Evolutionary conservation across 30 jellyfish, hydroid and myxozoan genomes (phyloP), one percentile per base, ranked within the genome.

Genomic region (Hydra vulgaris): DNA sequence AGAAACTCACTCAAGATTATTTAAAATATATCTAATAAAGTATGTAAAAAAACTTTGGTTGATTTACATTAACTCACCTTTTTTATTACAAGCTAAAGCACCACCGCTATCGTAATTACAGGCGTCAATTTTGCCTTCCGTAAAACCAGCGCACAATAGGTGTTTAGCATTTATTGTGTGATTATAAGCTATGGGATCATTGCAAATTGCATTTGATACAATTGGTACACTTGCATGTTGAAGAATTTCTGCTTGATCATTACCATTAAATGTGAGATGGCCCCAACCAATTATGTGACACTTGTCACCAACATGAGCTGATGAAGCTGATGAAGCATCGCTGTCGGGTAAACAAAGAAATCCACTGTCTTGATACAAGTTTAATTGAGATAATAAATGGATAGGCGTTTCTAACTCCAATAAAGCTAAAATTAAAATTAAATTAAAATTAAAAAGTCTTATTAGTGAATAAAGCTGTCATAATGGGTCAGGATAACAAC

Each of bases 41-140:
- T 3, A 40, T 12, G 12, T 40, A 40, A 40, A 40, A 40, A 12
- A 40, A 3, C 61, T 40, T 40, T 40, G 12, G 12, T 12, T 40
- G 61, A 40, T n/a, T n/a, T n/a, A n/a, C n/a, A n/a, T n/a, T n/a
- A n/a, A n/a, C n/a, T n/a, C 66, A 25, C 95, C 95, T 0, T 86
- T 61, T 23, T 79, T 73, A 71, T 86, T 86, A 70, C 97, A 90
- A 21, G 84, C 87, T 70, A 90, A 85, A 16, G 91, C 96, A 7
- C 97, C 97, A 7, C 97, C 97, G 74, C 97, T 90, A 85, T 90
- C 97, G 54, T 81, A 90, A 19, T 90, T 94, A 71, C 97, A 90
- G 25, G 97, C 97, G 79, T 90, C 97, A 17, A 90, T 86, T 15
- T 95, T 95, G 5, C 97, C 97, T 15, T 74, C 82, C 16, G 82